Evolutionary conservation across 1,140 invertebrate species (phyloP), one percentile per base, ranked within the genome.

Genomic region (Philotrypesis tridentata): DNA sequence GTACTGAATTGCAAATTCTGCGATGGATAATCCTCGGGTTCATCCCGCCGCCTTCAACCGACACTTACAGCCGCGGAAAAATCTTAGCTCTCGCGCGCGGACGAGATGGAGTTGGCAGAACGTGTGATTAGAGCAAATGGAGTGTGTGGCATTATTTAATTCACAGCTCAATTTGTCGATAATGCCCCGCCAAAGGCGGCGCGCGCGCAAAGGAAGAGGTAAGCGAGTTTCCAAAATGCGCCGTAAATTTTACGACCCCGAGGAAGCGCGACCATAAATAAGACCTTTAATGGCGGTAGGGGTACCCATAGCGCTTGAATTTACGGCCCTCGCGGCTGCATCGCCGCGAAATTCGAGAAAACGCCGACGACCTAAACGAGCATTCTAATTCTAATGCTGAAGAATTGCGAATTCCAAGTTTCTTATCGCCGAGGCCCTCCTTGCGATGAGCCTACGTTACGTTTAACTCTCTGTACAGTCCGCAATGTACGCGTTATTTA

Each of bases 221-320:
- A 80, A 81, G 65, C 73, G 72, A 81, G 79, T 81, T 81, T 81
- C 73, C 61, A 75, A 81, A 81, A 81, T 81, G 75, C 25, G 27
- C 73, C 72, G 79, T 75, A 81, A 81, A 81, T 75, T 73, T 80
- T 43, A 80, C 70, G 68, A 65, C 17, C 71, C 61, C 61, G 40
- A 31, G 73, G n/a, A 75, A 37, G 61, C 43, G 61, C 63, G 72
- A 75, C 79, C 71, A 80, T 80, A 80, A 80, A 80, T 80, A 80
- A 80, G 60, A 37, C 55, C 70, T 74, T 80, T 80, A 80, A 80
- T 80, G 79, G 79, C 29, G 29, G 79, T 70, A 74, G 74, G 79
- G 79, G 79, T 80, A 29, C 21, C 70, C 37, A 43, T 74, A 48
- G 79, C 37, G 79, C 70, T 80, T 74, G 40, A 80, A 80, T 80